Evolutionary conservation across 2,797 vertebrate species (phyloP).

Genomic region (Fistularia tabacaria): DNA sequence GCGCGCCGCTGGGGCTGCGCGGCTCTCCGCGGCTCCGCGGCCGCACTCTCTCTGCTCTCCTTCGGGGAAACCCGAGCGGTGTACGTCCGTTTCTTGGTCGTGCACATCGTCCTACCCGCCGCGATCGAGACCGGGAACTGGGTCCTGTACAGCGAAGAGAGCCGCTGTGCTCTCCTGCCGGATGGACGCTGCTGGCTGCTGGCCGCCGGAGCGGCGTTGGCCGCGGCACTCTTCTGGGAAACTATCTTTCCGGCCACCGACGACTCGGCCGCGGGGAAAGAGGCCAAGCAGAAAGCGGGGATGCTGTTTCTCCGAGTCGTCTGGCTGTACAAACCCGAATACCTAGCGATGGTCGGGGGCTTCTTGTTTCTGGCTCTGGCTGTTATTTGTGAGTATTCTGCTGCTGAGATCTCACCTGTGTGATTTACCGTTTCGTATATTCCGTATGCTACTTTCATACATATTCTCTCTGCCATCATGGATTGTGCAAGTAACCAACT

Average conservation of each 20-base stretch:
- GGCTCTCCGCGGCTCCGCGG: conserved; percentile 44
- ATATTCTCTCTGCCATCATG: too few relatives aligned
- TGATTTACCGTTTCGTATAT: too few relatives aligned
- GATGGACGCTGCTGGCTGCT: conserved; percentile 52
- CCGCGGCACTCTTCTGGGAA: conserved; percentile 72
- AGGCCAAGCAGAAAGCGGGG: conserved; percentile 49
- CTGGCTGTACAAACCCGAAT: conserved; percentile 58
- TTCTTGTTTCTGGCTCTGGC: conserved; percentile 73
- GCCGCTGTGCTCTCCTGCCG: conserved; percentile 1
- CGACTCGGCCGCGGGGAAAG: neutral
- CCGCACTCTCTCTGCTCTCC: accelerated
- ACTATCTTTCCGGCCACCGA: conserved; percentile 49
- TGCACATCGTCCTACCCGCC: conserved; percentile 58
- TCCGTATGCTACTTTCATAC: too few relatives aligned
- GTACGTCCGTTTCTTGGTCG: conserved; percentile 29
- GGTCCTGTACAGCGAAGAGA: conserved; percentile 32
- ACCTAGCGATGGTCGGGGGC: conserved; percentile 45
- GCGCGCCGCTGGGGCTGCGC: conserved; percentile 43
- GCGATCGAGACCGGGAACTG: conserved; percentile 54
- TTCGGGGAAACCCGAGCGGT: neutral
- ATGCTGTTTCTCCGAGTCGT: conserved; percentile 71
- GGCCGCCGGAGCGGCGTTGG: conserved; percentile 55
- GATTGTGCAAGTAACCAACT: too few relatives aligned
- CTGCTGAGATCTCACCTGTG: neutral
- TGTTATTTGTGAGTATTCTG: conserved; percentile 73